phyloP scores from a whole-genome alignment of 2,888 invertebrate species.

The Galeruca laticollis region DNA sequence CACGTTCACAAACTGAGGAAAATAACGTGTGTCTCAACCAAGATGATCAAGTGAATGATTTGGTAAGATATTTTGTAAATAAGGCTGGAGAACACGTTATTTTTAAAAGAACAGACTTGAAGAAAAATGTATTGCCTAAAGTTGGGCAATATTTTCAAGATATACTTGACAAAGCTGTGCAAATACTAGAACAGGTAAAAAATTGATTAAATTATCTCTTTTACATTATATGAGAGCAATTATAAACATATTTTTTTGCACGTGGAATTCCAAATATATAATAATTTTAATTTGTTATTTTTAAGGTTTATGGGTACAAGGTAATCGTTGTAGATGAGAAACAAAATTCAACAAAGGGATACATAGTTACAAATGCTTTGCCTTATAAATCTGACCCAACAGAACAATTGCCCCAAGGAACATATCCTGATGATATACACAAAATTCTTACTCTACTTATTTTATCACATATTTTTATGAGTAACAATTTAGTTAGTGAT shows the following conservation, averaged over 20 bases:
- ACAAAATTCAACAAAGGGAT: constrained; percentile 50
- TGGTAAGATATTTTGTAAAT: constrained; percentile 55
- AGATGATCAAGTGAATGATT: constrained; percentile 51
- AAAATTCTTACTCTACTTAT: constrained; percentile 55
- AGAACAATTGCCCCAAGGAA: constrained; percentile 39
- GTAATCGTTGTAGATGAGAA: constrained; percentile 49
- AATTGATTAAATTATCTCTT: too few relatives aligned
- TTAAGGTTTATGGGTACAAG: constrained; percentile 56
- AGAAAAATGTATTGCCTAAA: constrained; percentile 50
- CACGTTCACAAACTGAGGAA: constrained; percentile 33
- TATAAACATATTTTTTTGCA: neutral
- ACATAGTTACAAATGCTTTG: constrained; percentile 54
- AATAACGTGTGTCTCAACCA: constrained; percentile 15
- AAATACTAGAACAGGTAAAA: constrained; percentile 51
- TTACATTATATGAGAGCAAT: neutral
- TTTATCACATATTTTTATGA: constrained; percentile 58
- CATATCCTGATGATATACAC: constrained; percentile 49
- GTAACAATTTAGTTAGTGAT: constrained; percentile 51
- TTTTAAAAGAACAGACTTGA: constrained; percentile 52
- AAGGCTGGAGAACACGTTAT: constrained; percentile 50
- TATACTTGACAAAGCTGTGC: constrained; percentile 47
- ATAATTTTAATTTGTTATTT: constrained; percentile 17
- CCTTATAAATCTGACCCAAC: constrained; percentile 47
- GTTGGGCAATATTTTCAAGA: constrained; percentile 50
- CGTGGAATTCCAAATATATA: too few relatives aligned